A percentile compares a stretch with the other conserved stretches of the same genome.
These are phyloP conservation scores for Phengaris arion DNA, from an alignment of 2,888 invertebrate species.

Conservation along the genomic window DNA sequence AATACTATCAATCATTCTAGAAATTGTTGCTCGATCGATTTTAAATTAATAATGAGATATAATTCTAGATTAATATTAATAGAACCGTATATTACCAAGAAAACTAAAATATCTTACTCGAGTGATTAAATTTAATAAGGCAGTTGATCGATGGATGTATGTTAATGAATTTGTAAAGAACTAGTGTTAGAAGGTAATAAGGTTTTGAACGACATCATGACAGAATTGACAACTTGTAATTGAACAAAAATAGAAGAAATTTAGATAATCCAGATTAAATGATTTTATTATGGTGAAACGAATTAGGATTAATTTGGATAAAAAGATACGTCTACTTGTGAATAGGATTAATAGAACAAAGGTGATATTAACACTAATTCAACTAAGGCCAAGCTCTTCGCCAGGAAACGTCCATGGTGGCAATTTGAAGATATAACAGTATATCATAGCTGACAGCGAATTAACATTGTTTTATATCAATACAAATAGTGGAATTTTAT, in stretches of 20 bases:
- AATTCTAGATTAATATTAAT: constrained; percentile 6
- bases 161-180: neutral
- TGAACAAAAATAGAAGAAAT: neutral
- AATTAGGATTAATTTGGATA: no score
- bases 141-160: neutral
- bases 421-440: constrained; percentile 11
- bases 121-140: constrained; percentile 1
- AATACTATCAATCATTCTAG: neutral
- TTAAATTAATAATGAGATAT: neutral
- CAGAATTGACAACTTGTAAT: neutral
- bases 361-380: no score
- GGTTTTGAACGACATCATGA: neutral
- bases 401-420: neutral
- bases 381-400: neutral
- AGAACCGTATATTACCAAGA: neutral
- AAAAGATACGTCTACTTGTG: no score
- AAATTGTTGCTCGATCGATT: neutral
- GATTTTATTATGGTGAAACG: no score
- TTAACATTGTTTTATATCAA: constrained; percentile 8
- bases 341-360: no score
- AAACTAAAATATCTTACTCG: constrained; percentile 9
- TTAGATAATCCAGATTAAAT: no score
- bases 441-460: neutral
- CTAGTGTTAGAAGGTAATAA: neutral
- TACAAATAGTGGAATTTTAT: constrained; percentile 24